phyloP scores from a whole-genome alignment of 2,797 vertebrate genomes.

The Darevskia nairensis region DNA sequence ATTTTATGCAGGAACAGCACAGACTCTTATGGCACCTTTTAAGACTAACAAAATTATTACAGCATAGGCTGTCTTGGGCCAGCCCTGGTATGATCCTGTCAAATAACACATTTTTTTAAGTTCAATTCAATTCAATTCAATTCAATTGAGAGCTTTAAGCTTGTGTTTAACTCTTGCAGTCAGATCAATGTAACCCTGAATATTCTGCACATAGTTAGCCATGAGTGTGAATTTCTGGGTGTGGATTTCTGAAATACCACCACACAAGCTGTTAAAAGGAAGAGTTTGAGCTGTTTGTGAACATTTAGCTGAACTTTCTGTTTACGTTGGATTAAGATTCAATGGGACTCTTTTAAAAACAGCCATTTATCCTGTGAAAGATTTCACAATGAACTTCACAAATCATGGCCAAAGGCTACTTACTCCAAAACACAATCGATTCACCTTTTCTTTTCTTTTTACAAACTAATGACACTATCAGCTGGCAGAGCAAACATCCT shows the following conservation, averaged over 20 bases:
- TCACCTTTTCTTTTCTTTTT: neutral
- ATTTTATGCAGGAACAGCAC: too few relatives aligned
- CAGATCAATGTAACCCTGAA: neutral
- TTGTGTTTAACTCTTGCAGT: neutral
- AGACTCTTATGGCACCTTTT: too few relatives aligned
- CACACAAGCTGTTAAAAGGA: neutral
- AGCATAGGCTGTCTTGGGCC: too few relatives aligned
- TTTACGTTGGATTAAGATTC: too few relatives aligned
- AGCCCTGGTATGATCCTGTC: neutral
- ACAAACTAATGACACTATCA: neutral
- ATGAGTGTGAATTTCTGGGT: neutral
- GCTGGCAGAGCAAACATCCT: neutral
- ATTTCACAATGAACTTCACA: neutral
- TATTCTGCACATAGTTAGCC: neutral
- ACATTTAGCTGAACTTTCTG: too few relatives aligned
- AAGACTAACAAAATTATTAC: too few relatives aligned
- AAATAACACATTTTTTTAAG: neutral
- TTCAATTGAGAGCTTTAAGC: neutral
- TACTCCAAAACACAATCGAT: slow-evolving; percentile 2
- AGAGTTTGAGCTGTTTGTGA: too few relatives aligned
- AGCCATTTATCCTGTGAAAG: neutral
- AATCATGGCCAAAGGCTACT: neutral
- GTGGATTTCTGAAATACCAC: neutral
- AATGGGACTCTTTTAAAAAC: neutral
- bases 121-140: neutral